Evolutionary conservation across 1,140 invertebrate genomes (phyloP), one percentile per base, ranked within the genome.

Genomic region (Drosophila orena): DNA sequence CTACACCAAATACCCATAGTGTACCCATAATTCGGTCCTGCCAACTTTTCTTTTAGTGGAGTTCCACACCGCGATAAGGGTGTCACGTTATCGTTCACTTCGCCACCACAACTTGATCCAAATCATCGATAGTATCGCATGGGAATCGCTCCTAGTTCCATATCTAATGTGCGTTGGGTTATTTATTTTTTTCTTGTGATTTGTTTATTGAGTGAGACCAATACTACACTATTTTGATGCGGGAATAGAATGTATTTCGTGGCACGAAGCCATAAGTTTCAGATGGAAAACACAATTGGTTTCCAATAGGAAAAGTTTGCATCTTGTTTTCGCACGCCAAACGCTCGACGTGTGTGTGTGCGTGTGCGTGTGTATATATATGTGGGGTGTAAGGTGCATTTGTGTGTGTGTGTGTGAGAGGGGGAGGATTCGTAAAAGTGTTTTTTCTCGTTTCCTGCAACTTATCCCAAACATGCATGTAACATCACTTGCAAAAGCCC

Each of bases 291-390:
- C 11, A n/a, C 20, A 42, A 73, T 55, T 54, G 37, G 44, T 37
- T 58, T 52, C 70, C 72, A 75, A 76, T 76, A 40, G 52, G 72
- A 75, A 75, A 44, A 68, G 68, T 79, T 79, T 84, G 79, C 68
- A 79, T 68, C 56, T 66, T 71, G 66, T 76, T 60, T 70, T 40
- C 27, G 47, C 46, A 37, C 54, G 66, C 52, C 71, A 65, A 77
- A 11, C 42, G 17, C 17, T 44, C 42, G 42, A 8, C n/a, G 64
- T 76, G 77, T 44, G 44, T 46, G 24, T 60, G 47, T 66, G 73
- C 7, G 27, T 69, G 77, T 42, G 50, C 43, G 24, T 69, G 59
- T 65, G 17, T 17, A 17, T 17, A 17, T 17, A 27, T 17, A 0
- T 46, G 44, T n/a, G 20, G 20, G 20, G 44, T 47, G 44, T 27